Evolutionary conservation across 2,113 vertebrate species (phyloP).

Genomic region (Piprites chloris): DNA sequence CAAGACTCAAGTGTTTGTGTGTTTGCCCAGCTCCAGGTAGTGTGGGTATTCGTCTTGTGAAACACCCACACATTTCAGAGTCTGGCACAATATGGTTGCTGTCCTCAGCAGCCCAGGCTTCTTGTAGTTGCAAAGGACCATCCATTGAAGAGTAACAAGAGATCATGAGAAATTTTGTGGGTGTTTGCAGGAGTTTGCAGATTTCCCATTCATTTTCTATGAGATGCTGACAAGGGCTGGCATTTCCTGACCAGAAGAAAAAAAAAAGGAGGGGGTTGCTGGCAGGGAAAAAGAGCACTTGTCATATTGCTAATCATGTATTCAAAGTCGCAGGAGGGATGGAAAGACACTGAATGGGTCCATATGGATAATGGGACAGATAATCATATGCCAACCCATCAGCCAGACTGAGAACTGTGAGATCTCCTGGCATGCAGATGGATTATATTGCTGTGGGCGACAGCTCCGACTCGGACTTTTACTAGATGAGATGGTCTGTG

Average conservation of each 20-base stretch:
- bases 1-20: neutral
- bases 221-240: neutral
- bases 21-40: conserved; percentile 37
- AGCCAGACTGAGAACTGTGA: neutral
- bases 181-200: conserved; percentile 46
- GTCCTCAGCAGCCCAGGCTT: conserved; percentile 9
- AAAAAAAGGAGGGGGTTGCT: neutral
- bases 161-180: conserved; percentile 62
- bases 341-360: neutral
- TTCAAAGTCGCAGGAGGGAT: neutral
- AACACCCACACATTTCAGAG: neutral
- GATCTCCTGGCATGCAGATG: neutral
- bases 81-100: conserved; percentile 19
- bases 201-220: conserved; percentile 46
- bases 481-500: conserved; percentile 15
- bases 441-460: neutral
- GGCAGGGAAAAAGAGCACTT: neutral
- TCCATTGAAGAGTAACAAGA: conserved; percentile 31
- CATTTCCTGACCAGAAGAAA: conserved; percentile 30
- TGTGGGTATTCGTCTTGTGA: conserved; percentile 14
- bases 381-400: neutral
- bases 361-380: neutral
- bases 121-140: neutral
- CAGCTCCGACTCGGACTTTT: neutral
- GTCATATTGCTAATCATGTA: neutral